phyloP scores from a whole-genome alignment of 2,797 vertebrate genomes.

The Sebastes nivosus region DNA sequence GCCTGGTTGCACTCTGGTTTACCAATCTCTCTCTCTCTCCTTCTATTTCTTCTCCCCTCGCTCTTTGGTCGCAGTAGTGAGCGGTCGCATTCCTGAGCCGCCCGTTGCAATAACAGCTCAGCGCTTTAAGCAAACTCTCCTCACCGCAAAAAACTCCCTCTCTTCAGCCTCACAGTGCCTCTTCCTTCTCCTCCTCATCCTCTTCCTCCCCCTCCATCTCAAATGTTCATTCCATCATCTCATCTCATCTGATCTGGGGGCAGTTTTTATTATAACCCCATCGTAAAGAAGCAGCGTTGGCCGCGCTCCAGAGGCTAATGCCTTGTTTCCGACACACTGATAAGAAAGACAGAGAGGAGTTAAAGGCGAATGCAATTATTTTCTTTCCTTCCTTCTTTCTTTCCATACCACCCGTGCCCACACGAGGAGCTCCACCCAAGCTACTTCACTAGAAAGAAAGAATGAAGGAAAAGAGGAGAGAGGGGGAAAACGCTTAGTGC shows the following conservation, averaged over 20 bases:
- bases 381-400: slow-evolving; percentile 2
- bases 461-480: slow-evolving; percentile 30
- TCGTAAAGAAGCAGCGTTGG: slow-evolving; percentile 55
- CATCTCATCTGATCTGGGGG: slow-evolving; percentile 63
- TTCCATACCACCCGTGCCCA: slow-evolving; percentile 33
- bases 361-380: not conserved
- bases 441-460: slow-evolving; percentile 37
- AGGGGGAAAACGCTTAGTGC: slow-evolving; percentile 34
- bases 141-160: slow-evolving; percentile 69
- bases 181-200: not conserved
- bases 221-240: slow-evolving; percentile 66
- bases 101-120: slow-evolving; percentile 81
- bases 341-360: slow-evolving; percentile 39
- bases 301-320: slow-evolving; percentile 59
- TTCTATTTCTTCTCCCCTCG: slow-evolving; percentile 20
- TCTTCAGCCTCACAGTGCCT: slow-evolving; percentile 35
- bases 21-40: slow-evolving; percentile 44
- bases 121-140: slow-evolving; percentile 80
- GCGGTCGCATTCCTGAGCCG: slow-evolving; percentile 72
- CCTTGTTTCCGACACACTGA: slow-evolving; percentile 63
- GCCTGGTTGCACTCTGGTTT: slow-evolving; percentile 72
- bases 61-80: slow-evolving; percentile 62
- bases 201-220: slow-evolving; percentile 3
- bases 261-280: slow-evolving; percentile 60
- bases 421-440: slow-evolving; percentile 52